Percentiles rank a stretch among this genome's conserved stretches.
Conservation (phyloP, 2,113 vertebrate genomes). For the Oophaga pumilio region DNA sequence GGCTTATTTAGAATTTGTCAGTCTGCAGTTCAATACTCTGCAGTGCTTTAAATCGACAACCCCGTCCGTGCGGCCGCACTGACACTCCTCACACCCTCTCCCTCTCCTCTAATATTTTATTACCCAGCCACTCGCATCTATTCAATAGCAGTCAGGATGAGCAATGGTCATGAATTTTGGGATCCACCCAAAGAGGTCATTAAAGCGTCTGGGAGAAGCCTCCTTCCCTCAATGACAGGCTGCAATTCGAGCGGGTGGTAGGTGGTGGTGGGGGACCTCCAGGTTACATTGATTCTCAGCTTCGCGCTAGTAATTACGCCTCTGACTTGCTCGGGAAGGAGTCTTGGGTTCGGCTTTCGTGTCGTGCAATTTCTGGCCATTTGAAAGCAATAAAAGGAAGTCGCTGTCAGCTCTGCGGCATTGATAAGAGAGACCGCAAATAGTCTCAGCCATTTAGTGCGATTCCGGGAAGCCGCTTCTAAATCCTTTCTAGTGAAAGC, state of each 20-base stretch:
- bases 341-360: not conserved
- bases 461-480: conserved; percentile 31
- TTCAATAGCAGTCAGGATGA: conserved; percentile 30
- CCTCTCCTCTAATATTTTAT: conserved; percentile 16
- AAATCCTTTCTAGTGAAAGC: conserved; percentile 21
- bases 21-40: conserved; percentile 29
- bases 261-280: not conserved
- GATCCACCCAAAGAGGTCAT: conserved; percentile 43
- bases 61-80: not conserved
- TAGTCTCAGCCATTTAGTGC: conserved; percentile 10
- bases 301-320: conserved; percentile 19
- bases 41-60: conserved; percentile 34
- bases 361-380: conserved; percentile 20
- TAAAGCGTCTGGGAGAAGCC: conserved; percentile 15
- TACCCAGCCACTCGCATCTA: conserved; percentile 10
- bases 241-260: not conserved
- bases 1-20: conserved; percentile 32
- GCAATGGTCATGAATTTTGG: conserved; percentile 4
- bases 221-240: conserved; percentile 21
- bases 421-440: conserved; percentile 41
- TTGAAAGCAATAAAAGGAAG: conserved; percentile 41
- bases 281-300: conserved; percentile 17
- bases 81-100: not conserved
- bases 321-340: conserved; percentile 34
- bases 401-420: conserved; percentile 9